A percentile compares a stretch with the other conserved stretches of the same genome.
Evolutionary conservation across 2,888 invertebrate species (phyloP).

Genomic region (Cephus spinipes): DNA sequence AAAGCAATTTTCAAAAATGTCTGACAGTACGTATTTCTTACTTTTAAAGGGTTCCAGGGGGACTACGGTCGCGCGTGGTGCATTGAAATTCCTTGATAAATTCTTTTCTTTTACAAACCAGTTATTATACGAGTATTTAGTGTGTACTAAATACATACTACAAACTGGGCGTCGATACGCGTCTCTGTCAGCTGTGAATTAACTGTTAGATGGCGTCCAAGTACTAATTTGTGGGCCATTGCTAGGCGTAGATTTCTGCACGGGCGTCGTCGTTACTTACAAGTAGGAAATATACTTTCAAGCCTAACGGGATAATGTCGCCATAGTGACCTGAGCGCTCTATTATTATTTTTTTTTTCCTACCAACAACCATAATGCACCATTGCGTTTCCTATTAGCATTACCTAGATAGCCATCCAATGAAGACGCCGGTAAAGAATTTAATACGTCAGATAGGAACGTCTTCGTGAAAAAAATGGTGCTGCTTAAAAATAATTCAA

Average conservation of each 20-base stretch:
- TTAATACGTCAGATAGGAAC: neutral
- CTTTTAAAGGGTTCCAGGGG: neutral
- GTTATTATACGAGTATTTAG: neutral
- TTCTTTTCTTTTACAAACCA: neutral
- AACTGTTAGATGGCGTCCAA: neutral
- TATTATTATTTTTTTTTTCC: constrained; percentile 44
- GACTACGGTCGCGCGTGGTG: neutral
- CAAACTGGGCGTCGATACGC: neutral
- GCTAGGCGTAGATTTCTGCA: neutral
- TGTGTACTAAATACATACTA: neutral
- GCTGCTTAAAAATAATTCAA: neutral
- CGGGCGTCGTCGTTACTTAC: neutral
- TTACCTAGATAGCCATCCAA: constrained; percentile 27
- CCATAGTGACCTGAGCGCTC: constrained; percentile 44
- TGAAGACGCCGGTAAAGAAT: constrained; percentile 4
- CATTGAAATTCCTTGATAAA: neutral
- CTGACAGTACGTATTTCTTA: neutral
- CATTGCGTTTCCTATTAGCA: constrained; percentile 30
- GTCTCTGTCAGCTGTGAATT: neutral
- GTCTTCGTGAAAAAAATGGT: neutral
- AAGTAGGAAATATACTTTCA: constrained; percentile 49
- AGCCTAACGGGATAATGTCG: constrained; percentile 49
- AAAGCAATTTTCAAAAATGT: neutral
- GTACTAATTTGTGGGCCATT: neutral
- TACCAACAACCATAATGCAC: constrained; percentile 31